These are phyloP conservation scores for Tokudaia muenninki DNA, from an alignment of 2,797 vertebrate genomes.

Conservation along the genomic window DNA sequence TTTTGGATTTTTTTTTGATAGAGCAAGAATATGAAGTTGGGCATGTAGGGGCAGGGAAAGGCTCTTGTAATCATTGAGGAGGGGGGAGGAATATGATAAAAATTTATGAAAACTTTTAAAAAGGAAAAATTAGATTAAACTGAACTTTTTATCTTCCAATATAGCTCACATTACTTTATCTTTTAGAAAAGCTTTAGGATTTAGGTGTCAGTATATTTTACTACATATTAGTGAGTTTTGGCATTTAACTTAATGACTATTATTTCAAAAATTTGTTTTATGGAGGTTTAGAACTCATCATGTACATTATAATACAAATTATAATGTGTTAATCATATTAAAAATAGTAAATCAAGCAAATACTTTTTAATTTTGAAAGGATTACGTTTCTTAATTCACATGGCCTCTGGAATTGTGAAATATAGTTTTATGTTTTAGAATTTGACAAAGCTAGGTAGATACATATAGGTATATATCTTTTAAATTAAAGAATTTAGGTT, in stretches of 20 bases:
- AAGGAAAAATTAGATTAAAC: not conserved
- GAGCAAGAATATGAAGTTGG: not conserved
- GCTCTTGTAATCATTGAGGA: not conserved
- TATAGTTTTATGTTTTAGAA: not conserved
- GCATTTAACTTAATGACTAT: not conserved
- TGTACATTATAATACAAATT: not conserved
- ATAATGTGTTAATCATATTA: not conserved
- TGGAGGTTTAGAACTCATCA: not conserved
- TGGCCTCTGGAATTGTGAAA: not conserved
- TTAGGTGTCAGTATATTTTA: constrained; percentile 34
- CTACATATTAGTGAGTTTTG: not conserved
- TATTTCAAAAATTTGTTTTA: not conserved
- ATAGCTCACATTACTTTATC: not conserved
- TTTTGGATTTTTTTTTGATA: too few relatives aligned
- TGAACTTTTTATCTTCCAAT: not conserved
- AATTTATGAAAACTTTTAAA: not conserved
- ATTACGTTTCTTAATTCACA: not conserved
- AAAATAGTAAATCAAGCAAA: not conserved
- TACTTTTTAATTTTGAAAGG: not conserved
- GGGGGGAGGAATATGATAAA: not conserved
- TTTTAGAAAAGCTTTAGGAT: not conserved
- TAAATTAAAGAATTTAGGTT: not conserved
- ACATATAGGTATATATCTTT: not conserved
- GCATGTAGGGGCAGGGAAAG: not conserved
- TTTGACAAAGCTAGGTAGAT: not conserved